Base-by-base conservation (phyloP, 1,140 invertebrate species). In the Aphelenchoides fujianensis region DNA sequence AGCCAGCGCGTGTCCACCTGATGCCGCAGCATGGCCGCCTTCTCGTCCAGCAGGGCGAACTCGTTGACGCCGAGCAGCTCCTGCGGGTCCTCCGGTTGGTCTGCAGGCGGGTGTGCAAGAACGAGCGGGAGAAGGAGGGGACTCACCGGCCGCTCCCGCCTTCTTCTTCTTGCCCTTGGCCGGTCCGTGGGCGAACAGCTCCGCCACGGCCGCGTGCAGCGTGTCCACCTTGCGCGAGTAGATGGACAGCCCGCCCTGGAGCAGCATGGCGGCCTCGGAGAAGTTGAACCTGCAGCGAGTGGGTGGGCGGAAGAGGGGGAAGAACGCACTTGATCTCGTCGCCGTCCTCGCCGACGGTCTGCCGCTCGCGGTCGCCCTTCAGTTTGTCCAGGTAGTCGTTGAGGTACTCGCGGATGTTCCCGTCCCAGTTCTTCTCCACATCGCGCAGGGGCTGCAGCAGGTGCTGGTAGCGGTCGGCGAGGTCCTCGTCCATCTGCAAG, bases 371-470 rank as follows among this genome's bases (percentile, higher is more conserved):
- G 37, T 16, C 27, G 28, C 16, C 16, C 36, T 34, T n/a, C 57
- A 61, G 28, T 27, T 61, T 61, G n/a, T 61, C 57, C 27, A 61
- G 57, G 2, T 61, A 61, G 37, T 19, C 57, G 37, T 30, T 34
- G 1, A 61, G 27, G 27, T 19, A n/a, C 57, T 61, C 57, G 16
- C 36, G 28, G 57, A 61, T 61, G 28, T 61, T 30, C 19, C n/a
- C 16, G 16, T 61, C 16, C 57, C n/a, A 61, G 37, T 61, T n/a
- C 2, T 16, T 34, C n/a, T 27, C n/a, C 2, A 61, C n/a, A 2
- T 61, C 57, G n/a, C 57, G 57, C n/a, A 61, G n/a, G 37, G 57
- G 57, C 57, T 61, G 57, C 1, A 61, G 57, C 36, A 61, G 37
- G 27, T 61, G 28, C n/a, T 30, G 16, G 57, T 61, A 61, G n/a